Evolutionary conservation across 2,888 invertebrate genomes (phyloP), one percentile per base, ranked within the genome.

Genomic region (Pteria penguin): DNA sequence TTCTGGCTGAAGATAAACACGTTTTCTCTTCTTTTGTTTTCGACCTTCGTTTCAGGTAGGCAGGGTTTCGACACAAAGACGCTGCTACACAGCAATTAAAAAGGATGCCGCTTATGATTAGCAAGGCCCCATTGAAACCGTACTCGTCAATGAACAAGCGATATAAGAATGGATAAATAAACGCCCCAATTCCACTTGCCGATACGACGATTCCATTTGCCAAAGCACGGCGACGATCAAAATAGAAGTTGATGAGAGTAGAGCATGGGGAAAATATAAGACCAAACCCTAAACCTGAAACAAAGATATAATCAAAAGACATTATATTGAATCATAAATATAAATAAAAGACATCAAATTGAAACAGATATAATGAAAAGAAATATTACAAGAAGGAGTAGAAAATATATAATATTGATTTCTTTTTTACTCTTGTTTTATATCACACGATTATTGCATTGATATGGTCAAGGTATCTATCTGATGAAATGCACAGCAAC

Each of bases 181-280:
- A 76, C 5, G 78, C 76, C 2, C 86, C 86, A 11, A 87, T 72
- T 4, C 88, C 87, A 67, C 86, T 84, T 4, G 86, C 86, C 31
- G 87, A 84, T 18, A 83, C 79, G 0, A 83, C 69, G 1, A 87
- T 54, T 2, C 88, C 87, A 58, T 87, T 88, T 14, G 88, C 88
- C 3, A 88, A 72, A 14, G 86, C 83, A 33, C 84, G 69, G 22
- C 79, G 72, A 58, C 82, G 78, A 36, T 80, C 80, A 66, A 88
- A 88, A 62, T 87, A 88, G 61, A 77, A 80, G 36, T 84, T 85
- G 33, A 87, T 80, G n/a, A 86, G 84, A 5, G 85, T 83, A 26
- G 86, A 71, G 52, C 82, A 78, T 1, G 88, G 85, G 11, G 82
- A 62, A 67, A 85, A 87, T 1, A 81, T 69, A 31, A 87, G 26